Base-by-base conservation (phyloP, 1,140 invertebrate species). In the Drosophila sucinea region DNA sequence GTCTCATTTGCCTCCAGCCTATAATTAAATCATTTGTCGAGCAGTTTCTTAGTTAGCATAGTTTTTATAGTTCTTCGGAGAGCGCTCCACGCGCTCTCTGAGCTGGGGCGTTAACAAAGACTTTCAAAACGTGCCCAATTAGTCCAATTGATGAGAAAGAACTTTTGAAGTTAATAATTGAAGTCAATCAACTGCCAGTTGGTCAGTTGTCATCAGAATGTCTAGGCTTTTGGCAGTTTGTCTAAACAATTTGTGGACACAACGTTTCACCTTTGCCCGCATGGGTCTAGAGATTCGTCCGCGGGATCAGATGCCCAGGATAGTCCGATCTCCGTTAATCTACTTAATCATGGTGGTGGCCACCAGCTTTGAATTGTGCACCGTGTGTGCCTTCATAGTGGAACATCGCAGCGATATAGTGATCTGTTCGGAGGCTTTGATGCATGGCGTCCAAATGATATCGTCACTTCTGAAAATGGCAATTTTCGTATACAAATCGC, bases 11-110 rank as follows among this genome's bases (percentile, higher is more conserved):
- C 57, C 65, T 27, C 40, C 40, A 56, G 76, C 66, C 54, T 68
- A 58, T 83, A 83, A 83, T 83, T 83, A 83, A 84, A 71, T 77
- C 66, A 73, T 84, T 83, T 70, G 54, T 61, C 61, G 60, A 44
- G 23, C 68, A 63, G 56, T 67, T 70, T 41, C 47, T 72, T 71
- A 64, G 17, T 54, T 65, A 67, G 33, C 38, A 56, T 79, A 71
- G 75, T 79, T 58, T 71, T 38, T 41, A 35, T 47, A 47, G 63
- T 33, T 33, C 8, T 2, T 41, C 40, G 4, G 30, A 30, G 30
- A 30, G 30, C 30, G 17, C 35, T 38, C 35, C 35, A 38, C n/a
- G 40, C 11, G 11, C 10, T 1, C 8, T 38, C 1, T n/a, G n/a
- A 41, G 40, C 29, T 25, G 56, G 35, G 55, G 41, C 51, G 40